phyloP scores from a whole-genome alignment of 2,888 invertebrate species.

The Dryobota labecula region DNA sequence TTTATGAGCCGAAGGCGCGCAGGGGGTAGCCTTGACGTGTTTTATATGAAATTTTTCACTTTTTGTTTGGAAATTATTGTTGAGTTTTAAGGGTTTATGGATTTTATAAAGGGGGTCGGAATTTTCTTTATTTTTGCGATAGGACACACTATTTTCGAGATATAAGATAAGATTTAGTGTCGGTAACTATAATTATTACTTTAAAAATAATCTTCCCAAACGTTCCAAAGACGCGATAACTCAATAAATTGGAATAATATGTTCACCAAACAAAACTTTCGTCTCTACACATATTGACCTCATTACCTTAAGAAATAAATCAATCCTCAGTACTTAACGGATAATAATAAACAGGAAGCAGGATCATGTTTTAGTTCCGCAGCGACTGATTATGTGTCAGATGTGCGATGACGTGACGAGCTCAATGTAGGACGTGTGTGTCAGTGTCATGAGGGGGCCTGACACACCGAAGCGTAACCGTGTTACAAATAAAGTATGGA shows the following conservation, averaged over 20 bases:
- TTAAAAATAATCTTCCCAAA: background rate
- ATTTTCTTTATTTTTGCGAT: too few species aligned
- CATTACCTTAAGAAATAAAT: slow-evolving; percentile 52
- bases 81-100: too few species aligned
- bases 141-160: too few species aligned
- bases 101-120: too few species aligned
- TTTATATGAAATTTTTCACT: too few species aligned
- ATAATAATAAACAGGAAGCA: slow-evolving; percentile 73
- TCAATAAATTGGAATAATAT: background rate
- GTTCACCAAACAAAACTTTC: slow-evolving; percentile 8
- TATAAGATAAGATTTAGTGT: too few species aligned
- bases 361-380: slow-evolving; percentile 72
- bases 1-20: too few species aligned
- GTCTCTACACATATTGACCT: slow-evolving; percentile 43
- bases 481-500: slow-evolving; percentile 13
- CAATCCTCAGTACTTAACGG: slow-evolving; percentile 32
- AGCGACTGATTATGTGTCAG: slow-evolving; percentile 74
- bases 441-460: slow-evolving; percentile 58
- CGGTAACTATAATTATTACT: background rate
- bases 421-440: slow-evolving; percentile 71
- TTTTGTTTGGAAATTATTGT: too few species aligned
- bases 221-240: background rate
- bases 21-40: too few species aligned
- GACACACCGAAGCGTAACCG: slow-evolving; percentile 58
- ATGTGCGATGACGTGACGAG: slow-evolving; percentile 70